These are phyloP conservation scores for Poecilia wingei DNA, from an alignment of 2,797 vertebrate genomes.

Conservation along the genomic window DNA sequence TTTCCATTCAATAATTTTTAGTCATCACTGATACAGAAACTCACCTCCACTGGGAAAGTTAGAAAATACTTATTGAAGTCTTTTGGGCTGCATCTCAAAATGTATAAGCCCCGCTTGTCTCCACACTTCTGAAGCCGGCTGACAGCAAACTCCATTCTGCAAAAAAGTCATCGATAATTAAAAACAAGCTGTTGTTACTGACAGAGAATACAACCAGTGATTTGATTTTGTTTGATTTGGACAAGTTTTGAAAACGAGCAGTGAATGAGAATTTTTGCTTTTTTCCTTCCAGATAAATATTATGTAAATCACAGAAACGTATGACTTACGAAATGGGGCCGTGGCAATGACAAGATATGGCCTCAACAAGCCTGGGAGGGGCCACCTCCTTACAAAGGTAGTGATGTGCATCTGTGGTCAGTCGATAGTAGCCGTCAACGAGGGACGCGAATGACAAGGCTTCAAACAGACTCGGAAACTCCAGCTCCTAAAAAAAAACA, in stretches of 20 bases:
- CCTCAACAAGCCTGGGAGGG: constrained; percentile 90
- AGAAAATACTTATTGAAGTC: constrained; percentile 96
- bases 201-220: background rate
- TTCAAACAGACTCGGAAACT: constrained; percentile 89
- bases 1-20: background rate
- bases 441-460: constrained; percentile 94
- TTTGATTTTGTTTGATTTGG: background rate
- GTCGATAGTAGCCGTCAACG: constrained; percentile 95
- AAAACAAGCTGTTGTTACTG: background rate
- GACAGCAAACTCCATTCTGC: constrained; percentile 93
- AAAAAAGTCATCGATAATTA: background rate
- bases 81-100: constrained; percentile 94
- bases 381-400: constrained; percentile 98
- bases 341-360: constrained; percentile 91
- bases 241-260: background rate
- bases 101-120: constrained; percentile 89
- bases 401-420: constrained; percentile 95
- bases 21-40: constrained; percentile 38
- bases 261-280: background rate
- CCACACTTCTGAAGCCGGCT: constrained; percentile 88
- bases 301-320: background rate
- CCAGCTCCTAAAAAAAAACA: constrained; percentile 85
- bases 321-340: constrained; percentile 93
- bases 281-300: background rate
- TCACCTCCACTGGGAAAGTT: constrained; percentile 93